These are phyloP conservation scores for Fistularia tabacaria DNA, from an alignment of 2,797 vertebrate genomes.

Conservation along the genomic window DNA sequence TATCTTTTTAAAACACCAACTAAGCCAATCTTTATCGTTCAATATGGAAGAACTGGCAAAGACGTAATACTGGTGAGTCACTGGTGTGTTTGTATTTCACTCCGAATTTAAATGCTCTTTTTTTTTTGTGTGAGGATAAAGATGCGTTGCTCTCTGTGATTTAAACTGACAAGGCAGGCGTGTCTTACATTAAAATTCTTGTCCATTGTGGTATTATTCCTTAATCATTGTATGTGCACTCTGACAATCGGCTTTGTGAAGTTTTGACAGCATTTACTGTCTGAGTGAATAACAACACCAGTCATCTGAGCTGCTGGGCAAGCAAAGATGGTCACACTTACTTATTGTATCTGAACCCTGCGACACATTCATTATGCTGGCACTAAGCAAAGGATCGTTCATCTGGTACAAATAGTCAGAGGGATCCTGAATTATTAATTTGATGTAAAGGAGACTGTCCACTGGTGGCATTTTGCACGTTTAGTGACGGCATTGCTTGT, in stretches of 20 bases:
- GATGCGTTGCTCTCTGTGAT: conserved; percentile 12
- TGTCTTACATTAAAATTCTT: conserved; percentile 12
- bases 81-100: conserved; percentile 9
- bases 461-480: conserved; percentile 4
- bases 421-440: conserved; percentile 15
- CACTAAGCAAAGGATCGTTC: conserved; percentile 22
- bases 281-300: conserved; percentile 25
- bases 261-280: conserved; percentile 27
- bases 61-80: conserved; percentile 12
- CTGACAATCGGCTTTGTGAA: conserved; percentile 10
- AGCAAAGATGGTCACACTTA: conserved; percentile 41
- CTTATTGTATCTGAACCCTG: conserved; percentile 29
- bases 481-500: background rate
- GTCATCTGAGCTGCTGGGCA: conserved; percentile 31
- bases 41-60: conserved; percentile 1
- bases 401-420: conserved; percentile 28
- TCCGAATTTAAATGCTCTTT: conserved; percentile 3
- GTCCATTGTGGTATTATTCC: conserved; percentile 1
- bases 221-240: conserved; percentile 10
- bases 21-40: conserved; percentile 5
- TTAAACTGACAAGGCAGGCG: conserved; percentile 20
- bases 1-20: background rate
- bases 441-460: conserved; percentile 2
- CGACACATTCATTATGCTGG: conserved; percentile 32
- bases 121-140: conserved; percentile 4